Conservation (phyloP, 2,113 vertebrate genomes). For the Hystrix brachyura region DNA sequence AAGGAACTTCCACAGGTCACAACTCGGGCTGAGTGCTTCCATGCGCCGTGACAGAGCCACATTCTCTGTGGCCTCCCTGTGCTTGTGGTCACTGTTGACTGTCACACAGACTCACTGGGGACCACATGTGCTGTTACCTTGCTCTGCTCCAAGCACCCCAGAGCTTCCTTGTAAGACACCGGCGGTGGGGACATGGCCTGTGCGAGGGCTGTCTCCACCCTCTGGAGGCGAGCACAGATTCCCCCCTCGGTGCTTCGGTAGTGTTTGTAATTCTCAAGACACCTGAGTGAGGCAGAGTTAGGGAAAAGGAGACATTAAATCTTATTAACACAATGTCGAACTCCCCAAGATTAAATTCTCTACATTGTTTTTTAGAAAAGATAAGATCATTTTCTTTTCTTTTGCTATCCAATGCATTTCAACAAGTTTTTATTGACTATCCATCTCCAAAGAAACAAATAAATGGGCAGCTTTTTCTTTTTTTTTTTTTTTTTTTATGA, state of each 20-base stretch:
- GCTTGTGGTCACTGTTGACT: background rate
- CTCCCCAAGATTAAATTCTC: background rate
- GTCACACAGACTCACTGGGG: background rate
- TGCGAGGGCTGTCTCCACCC: conserved; percentile 85
- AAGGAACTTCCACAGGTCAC: background rate
- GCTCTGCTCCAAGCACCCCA: conserved; percentile 88
- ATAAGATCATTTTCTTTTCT: conserved; percentile 19
- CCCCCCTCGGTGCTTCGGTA: conserved; percentile 87
- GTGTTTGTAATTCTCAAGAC: conserved; percentile 87
- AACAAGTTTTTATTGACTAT: background rate
- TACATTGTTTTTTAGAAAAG: background rate
- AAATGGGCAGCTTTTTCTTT: too few species aligned
- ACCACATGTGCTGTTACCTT: conserved; percentile 85
- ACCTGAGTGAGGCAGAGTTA: conserved; percentile 86
- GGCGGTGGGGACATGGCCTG: conserved; percentile 85
- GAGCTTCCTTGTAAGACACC: conserved; percentile 90
- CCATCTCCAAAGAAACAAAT: background rate
- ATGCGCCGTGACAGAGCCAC: background rate
- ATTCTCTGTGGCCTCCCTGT: background rate
- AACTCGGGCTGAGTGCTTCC: background rate
- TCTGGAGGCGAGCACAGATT: conserved; percentile 85
- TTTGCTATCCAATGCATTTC: background rate
- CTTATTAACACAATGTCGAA: conserved; percentile 6
- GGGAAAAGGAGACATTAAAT: background rate
- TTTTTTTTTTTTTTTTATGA: too few species aligned